Base-by-base conservation (phyloP, 30 jellyfish, hydroid and myxozoan genomes). In the Cassiopea xamachana region DNA sequence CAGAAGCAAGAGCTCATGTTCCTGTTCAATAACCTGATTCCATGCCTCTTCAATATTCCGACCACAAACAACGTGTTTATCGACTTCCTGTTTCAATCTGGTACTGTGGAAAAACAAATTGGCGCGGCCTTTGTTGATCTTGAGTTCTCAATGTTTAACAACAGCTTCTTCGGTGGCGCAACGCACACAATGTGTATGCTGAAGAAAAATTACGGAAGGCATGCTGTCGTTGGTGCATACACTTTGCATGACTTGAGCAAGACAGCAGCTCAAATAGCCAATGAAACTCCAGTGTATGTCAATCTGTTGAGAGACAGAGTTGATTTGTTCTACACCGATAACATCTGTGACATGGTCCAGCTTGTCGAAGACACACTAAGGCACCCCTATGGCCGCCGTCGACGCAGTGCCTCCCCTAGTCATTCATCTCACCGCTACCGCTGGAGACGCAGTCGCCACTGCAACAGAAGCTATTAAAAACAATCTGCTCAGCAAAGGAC, bases 81-180 rank as follows among this genome's bases (percentile, higher is more conserved):
- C 1, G 68, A 75, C 82, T 82, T 72, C 87, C 46, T 90, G 69
- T 83, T 9, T 68, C 79, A 16, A 19, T 70, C 93, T 50, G 93
- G 97, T 0, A 55, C 92, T 1, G 51, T 83, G n/a, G 91, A 71
- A 68, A 90, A 90, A 46, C 78, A 91, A 15, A 62, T 76, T 43
- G 67, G 72, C 1, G 97, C 93, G 9, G 46, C 97, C 1, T 60
- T 82, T 80, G 73, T 61, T 17, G 90, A 82, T 62, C 18, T 90
- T 17, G 75, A 83, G 5, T 62, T 64, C 48, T 16, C 18, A 17
- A 77, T 90, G 90, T 90, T 55, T 64, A 61, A 77, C 18, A 69
- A 90, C 1, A 69, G 87, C 1, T 1, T 17, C 2, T 90, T 8
- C 46, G 93, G 93, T 10, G 85, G 87, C 44, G 13, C 47, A 1